A percentile compares a stretch with the other conserved stretches of the same genome.
These are phyloP conservation scores for Stictonetta naevosa DNA, from an alignment of 2,113 vertebrate genomes.

Conservation along the genomic window DNA sequence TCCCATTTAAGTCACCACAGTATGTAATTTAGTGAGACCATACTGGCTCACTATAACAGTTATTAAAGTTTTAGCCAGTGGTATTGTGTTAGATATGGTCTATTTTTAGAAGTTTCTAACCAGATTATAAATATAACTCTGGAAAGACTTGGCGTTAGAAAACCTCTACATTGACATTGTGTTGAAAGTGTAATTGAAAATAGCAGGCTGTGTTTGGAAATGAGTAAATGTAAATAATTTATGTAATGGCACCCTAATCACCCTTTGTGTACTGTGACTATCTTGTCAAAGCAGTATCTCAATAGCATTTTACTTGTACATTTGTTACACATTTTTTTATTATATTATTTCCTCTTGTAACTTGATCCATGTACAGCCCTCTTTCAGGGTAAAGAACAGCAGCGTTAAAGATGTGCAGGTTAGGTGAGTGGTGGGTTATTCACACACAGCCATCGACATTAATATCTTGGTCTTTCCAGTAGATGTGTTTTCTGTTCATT, in stretches of 20 bases:
- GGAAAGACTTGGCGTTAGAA: neutral
- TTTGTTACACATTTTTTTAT: neutral
- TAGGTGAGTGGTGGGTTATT: neutral
- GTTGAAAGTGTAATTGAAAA: conserved; percentile 5
- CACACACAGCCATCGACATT: neutral
- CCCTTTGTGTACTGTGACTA: neutral
- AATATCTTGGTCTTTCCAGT: neutral
- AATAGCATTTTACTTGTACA: neutral
- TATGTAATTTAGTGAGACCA: neutral
- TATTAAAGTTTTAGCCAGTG: neutral
- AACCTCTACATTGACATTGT: neutral
- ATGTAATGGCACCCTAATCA: neutral
- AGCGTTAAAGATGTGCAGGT: neutral
- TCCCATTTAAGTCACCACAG: neutral
- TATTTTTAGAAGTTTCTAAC: conserved; percentile 13
- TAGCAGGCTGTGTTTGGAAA: neutral
- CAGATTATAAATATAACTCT: neutral
- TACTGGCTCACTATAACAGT: neutral
- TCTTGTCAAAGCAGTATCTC: neutral
- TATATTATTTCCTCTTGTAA: neutral
- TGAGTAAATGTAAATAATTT: neutral
- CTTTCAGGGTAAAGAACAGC: neutral
- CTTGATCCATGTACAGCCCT: neutral
- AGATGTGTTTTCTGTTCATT: neutral
- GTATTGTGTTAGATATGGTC: neutral